Evolutionary conservation across 2,888 invertebrate genomes (phyloP), one percentile per base, ranked within the genome.

Genomic region (Ernsta delagoae): DNA sequence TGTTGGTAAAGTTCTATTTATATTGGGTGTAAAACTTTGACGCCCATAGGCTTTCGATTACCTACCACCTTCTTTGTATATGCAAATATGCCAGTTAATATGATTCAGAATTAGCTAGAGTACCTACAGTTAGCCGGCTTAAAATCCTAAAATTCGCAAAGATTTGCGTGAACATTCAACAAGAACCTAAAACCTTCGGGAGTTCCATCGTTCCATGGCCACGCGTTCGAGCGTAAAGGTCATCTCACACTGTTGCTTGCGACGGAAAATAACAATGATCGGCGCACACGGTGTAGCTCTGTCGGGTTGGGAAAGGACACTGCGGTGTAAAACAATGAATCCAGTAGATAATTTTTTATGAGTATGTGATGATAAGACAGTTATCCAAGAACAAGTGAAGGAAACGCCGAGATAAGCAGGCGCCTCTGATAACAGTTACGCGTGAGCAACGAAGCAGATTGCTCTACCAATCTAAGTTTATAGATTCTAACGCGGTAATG

Each of bases 171-270:
- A 72, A 74, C 76, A 82, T 81, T 80, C 79, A 80, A 82, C 81
- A 81, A 85, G 81, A 78, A 79, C 78, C 76, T 72, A 77, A 83
- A 89, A 90, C 91, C 91, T 91, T 90, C 89, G 84, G 83, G 82
- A 78, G 80, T 80, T 83, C 87, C 90, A 90, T 87, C 78, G 80
- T 80, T 83, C 87, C 90, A 90, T 87, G 89, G 90, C 85, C 89
- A 83, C 79, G 83, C 88, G 82, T 77, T 83, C 80, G 82, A 84
- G 84, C 89, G 87, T 88, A 86, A 89, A 92, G 90, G 90, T 88
- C 87, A 84, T 83, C 81, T 79, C 75, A 75, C 77, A 73, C 72
- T 75, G 82, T 85, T 84, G 80, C 83, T 83, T 84, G 80, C 83
- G 83, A 82, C 45, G n/a, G 45, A 11, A 45, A 83, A 56, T 56